Conservation (phyloP, 1,140 invertebrate genomes). For the Tribolium madens region DNA sequence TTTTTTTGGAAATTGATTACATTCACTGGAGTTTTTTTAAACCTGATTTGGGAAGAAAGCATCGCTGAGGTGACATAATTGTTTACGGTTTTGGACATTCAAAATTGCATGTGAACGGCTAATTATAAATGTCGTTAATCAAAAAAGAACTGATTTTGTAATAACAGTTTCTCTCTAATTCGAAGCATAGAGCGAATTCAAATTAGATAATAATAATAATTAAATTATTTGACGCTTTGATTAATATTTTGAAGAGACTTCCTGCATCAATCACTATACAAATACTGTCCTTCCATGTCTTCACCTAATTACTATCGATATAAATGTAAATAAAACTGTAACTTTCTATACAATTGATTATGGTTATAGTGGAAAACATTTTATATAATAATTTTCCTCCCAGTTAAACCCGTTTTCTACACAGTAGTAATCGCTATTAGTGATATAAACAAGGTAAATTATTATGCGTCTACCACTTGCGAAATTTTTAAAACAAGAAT, state of each 20-base stretch:
- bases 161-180: slow-evolving; percentile 8
- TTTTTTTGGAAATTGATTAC: neutral
- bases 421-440: neutral
- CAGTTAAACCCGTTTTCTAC: neutral
- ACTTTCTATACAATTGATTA: neutral
- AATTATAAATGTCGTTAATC: slow-evolving; percentile 4
- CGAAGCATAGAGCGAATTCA: neutral
- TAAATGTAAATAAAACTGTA: neutral
- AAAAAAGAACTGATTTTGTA: neutral
- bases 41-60: neutral
- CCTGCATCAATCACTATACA: neutral
- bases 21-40: neutral
- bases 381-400: neutral
- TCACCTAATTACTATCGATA: neutral
- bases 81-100: neutral
- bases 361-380: neutral
- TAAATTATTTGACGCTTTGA: neutral
- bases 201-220: neutral
- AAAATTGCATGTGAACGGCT: neutral
- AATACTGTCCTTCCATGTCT: neutral
- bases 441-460: neutral
- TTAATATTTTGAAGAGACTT: neutral
- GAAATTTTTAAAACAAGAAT: slow-evolving; percentile 1
- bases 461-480: neutral
- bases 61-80: neutral